Conservation (phyloP, 1,140 invertebrate genomes). For the Apolygus lucorum region DNA sequence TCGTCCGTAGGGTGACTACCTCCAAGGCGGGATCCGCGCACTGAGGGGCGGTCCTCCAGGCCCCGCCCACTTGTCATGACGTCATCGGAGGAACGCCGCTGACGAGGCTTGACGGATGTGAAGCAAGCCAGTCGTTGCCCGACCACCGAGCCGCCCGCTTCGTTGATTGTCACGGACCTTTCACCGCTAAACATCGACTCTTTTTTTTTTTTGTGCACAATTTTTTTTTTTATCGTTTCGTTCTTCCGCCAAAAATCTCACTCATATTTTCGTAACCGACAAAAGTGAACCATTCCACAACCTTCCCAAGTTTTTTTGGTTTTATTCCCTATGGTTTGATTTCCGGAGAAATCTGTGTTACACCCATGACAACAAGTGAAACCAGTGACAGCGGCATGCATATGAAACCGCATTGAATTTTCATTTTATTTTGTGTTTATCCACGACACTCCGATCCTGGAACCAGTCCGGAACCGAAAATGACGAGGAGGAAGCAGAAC, state of each 20-base stretch:
- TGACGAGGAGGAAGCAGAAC: conserved; percentile 34
- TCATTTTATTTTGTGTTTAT: conserved; percentile 10
- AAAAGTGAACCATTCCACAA: no score
- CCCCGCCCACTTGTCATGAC: conserved; percentile 31
- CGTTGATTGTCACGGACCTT: neutral
- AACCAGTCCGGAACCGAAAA: conserved; percentile 15
- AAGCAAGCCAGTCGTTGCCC: conserved; percentile 21
- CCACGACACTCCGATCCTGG: neutral
- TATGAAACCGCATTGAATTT: neutral
- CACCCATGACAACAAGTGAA: neutral
- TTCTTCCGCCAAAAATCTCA: no score
- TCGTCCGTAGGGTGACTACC: conserved; percentile 10
- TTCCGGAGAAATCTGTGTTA: no score
- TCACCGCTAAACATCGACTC: conserved; percentile 12
- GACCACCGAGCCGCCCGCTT: conserved; percentile 17
- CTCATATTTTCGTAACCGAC: no score
- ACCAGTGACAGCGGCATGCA: conserved; percentile 3
- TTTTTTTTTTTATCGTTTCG: neutral
- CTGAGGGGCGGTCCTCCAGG: conserved; percentile 19
- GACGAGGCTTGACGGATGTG: conserved; percentile 22
- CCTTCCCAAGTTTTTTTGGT: no score
- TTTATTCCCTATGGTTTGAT: no score
- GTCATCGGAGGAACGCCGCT: conserved; percentile 24
- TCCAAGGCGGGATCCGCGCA: conserved; percentile 20
- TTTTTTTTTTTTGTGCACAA: neutral